A percentile compares a stretch with the other conserved stretches of the same genome.
These are phyloP conservation scores for Macrobrachium rosenbergii DNA, from an alignment of 1,140 invertebrate genomes.

Conservation along the genomic window DNA sequence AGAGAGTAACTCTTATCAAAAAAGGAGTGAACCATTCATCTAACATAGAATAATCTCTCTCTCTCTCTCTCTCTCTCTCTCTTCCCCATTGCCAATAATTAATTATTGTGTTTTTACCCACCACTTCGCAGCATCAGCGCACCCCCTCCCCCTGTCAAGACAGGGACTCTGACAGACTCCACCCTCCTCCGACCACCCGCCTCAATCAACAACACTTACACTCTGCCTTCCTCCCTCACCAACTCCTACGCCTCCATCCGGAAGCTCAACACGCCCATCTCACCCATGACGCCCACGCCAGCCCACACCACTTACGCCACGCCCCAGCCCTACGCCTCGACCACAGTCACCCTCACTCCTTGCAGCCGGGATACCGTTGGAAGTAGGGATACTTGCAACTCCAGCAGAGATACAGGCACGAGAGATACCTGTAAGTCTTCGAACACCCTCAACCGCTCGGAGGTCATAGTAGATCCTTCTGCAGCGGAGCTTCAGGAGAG, in stretches of 20 bases:
- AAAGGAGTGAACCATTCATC: too few species aligned
- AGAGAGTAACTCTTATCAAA: too few species aligned
- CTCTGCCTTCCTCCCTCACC: slow-evolving; percentile 59
- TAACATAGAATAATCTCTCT: too few species aligned
- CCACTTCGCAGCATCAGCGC: slow-evolving; percentile 33
- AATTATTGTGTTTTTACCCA: too few species aligned
- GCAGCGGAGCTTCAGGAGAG: slow-evolving; percentile 54
- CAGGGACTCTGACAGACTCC: slow-evolving; percentile 50
- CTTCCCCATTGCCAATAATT: too few species aligned
- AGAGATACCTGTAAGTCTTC: slow-evolving; percentile 48
- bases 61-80: neutral
- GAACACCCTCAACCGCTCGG: slow-evolving; percentile 48
- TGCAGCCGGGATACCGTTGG: slow-evolving; percentile 43
- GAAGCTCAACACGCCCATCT: slow-evolving; percentile 55
- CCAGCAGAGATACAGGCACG: slow-evolving; percentile 15
- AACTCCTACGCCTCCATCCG: neutral
- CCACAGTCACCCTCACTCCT: slow-evolving; percentile 36
- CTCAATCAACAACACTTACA: slow-evolving; percentile 61
- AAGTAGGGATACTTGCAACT: slow-evolving; percentile 42
- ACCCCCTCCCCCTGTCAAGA: slow-evolving; percentile 26
- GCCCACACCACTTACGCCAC: slow-evolving; percentile 45
- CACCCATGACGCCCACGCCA: slow-evolving; percentile 55
- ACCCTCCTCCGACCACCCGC: slow-evolving; percentile 31
- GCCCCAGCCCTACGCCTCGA: slow-evolving; percentile 35
- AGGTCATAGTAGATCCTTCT: slow-evolving; percentile 58